Evolutionary conservation across 2,113 vertebrate species (phyloP).

Genomic region (Nothocercus nigrocapillus): DNA sequence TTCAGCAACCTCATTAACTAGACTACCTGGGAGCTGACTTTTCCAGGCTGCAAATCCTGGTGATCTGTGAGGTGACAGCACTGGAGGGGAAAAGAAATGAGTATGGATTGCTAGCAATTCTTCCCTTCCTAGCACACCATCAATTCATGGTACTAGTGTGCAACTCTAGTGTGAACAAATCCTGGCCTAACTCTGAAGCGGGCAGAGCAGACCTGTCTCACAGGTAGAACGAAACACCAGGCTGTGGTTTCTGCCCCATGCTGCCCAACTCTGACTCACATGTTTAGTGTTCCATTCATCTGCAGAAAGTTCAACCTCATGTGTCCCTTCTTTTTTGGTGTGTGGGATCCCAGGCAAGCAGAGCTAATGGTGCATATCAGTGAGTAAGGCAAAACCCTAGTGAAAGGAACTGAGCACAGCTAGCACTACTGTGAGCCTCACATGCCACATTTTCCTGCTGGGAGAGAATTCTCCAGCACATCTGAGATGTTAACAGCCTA

Average conservation of each 20-base stretch:
- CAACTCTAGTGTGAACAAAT: background rate
- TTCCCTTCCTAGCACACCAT: background rate
- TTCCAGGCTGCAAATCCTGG: background rate
- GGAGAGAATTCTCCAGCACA: background rate
- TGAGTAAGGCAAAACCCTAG: background rate
- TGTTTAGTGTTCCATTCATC: background rate
- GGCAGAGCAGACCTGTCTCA: background rate
- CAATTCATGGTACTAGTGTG: background rate
- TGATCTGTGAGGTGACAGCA: background rate
- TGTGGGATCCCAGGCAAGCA: background rate
- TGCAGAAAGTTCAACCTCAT: background rate
- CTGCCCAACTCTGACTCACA: background rate
- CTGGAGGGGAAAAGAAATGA: background rate
- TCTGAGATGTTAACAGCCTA: background rate
- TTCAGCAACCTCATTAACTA: background rate
- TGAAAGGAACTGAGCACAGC: background rate
- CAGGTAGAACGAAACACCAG: accelerated
- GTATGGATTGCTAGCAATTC: background rate
- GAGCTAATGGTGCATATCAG: accelerated
- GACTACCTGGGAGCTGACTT: background rate
- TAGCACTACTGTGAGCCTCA: background rate
- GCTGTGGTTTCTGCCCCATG: background rate
- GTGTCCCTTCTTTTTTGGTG: background rate
- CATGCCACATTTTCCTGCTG: background rate
- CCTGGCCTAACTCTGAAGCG: background rate